phyloP scores from a whole-genome alignment of 2,888 invertebrate genomes.

The Xylophagus ater region DNA sequence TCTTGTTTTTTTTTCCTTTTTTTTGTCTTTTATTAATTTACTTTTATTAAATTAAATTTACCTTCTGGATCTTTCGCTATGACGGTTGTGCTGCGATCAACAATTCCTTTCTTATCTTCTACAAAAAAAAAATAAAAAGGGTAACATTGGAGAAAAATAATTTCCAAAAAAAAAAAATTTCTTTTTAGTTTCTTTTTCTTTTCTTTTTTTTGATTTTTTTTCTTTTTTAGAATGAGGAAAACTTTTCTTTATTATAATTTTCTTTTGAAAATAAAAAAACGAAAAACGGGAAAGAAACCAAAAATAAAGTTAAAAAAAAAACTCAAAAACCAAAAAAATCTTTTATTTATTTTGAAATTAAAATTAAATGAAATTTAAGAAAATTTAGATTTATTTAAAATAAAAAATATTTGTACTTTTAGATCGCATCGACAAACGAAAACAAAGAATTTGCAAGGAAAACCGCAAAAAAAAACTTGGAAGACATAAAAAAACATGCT shows the following conservation, averaged over 20 bases:
- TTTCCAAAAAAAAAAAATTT: slow-evolving; percentile 17
- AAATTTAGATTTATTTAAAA: no score
- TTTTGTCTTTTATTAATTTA: slow-evolving; percentile 1
- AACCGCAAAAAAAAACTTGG: no score
- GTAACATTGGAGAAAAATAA: slow-evolving; percentile 22
- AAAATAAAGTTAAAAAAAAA: no score
- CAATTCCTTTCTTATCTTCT: slow-evolving; percentile 86
- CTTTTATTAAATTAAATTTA: slow-evolving; percentile 22
- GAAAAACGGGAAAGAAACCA: slow-evolving; percentile 5
- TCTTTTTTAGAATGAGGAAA: slow-evolving; percentile 11
- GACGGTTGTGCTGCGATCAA: slow-evolving; percentile 87
- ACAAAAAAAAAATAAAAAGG: slow-evolving; percentile 33
- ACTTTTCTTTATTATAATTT: neutral
- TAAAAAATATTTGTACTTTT: no score
- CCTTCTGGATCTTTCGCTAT: slow-evolving; percentile 88
- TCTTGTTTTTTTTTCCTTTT: slow-evolving; percentile 5
- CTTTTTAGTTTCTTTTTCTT: slow-evolving; percentile 11
- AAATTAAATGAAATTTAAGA: no score
- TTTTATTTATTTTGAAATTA: no score
- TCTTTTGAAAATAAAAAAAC: neutral
- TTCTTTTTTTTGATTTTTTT: slow-evolving; percentile 10
- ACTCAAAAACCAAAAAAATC: no score
- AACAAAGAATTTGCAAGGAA: no score
- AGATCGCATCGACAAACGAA: no score
- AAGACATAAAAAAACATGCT: no score